phyloP scores from a whole-genome alignment of 2,888 invertebrate genomes.

The Synanthedon myopaeformis region DNA sequence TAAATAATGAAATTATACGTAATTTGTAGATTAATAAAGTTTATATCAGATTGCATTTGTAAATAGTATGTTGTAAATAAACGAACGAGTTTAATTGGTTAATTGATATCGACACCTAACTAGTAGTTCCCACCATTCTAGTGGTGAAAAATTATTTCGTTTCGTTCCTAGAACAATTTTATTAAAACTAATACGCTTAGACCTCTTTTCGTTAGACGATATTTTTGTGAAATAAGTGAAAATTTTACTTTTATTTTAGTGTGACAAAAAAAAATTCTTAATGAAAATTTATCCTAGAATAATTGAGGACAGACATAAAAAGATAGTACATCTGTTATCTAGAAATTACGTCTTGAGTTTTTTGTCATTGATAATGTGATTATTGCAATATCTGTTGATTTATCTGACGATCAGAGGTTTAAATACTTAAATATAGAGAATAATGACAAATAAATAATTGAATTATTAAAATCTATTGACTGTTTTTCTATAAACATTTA shows the following conservation, averaged over 20 bases:
- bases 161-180: slow-evolving; percentile 58
- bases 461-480: slow-evolving; percentile 47
- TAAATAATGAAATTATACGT: slow-evolving; percentile 44
- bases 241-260: too few species aligned
- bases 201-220: background rate
- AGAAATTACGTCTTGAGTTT: too few species aligned
- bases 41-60: slow-evolving; percentile 51
- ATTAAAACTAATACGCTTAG: slow-evolving; percentile 6
- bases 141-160: slow-evolving; percentile 45
- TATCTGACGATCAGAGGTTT: slow-evolving; percentile 20
- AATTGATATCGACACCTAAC: slow-evolving; percentile 6
- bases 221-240: too few species aligned
- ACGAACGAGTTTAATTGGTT: slow-evolving; percentile 21
- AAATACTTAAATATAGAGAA: slow-evolving; percentile 34
- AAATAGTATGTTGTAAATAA: slow-evolving; percentile 59
- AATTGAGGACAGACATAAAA: too few species aligned
- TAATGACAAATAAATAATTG: slow-evolving; percentile 48
- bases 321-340: too few species aligned
- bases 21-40: slow-evolving; percentile 33
- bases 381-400: background rate
- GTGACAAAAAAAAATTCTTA: too few species aligned
- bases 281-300: too few species aligned
- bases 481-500: slow-evolving; percentile 29
- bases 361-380: too few species aligned
- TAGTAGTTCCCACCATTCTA: slow-evolving; percentile 35